Percentiles rank a stretch among this genome's conserved stretches.
Conservation (phyloP, 2,888 invertebrate species). For the Catocala fraxini region DNA sequence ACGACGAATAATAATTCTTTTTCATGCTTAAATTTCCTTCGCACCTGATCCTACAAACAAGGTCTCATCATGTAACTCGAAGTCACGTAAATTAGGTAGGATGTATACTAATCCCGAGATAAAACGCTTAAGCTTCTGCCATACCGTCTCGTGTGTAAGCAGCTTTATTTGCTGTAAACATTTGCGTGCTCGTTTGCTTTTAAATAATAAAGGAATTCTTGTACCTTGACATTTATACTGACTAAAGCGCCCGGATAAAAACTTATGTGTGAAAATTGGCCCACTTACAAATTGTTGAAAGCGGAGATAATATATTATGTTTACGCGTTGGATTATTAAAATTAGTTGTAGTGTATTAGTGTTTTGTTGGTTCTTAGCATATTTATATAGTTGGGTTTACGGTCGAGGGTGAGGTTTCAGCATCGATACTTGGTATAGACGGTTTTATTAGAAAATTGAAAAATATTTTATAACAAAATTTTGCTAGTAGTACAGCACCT, state of each 20-base stretch:
- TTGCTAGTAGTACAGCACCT: too few relatives aligned
- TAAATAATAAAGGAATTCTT: slow-evolving; percentile 65
- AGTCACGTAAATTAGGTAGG: slow-evolving; percentile 83
- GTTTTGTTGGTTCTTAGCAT: too few relatives aligned
- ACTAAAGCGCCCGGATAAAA: slow-evolving; percentile 25
- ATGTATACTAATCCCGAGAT: slow-evolving; percentile 82
- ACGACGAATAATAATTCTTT: slow-evolving; percentile 45
- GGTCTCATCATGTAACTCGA: slow-evolving; percentile 74
- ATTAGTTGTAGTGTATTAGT: too few relatives aligned
- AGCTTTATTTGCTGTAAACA: slow-evolving; percentile 78
- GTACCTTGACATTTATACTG: slow-evolving; percentile 42
- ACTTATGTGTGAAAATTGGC: slow-evolving; percentile 14
- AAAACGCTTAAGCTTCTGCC: slow-evolving; percentile 78
- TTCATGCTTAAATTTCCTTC: slow-evolving; percentile 56
- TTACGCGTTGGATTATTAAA: too few relatives aligned
- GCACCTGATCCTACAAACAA: slow-evolving; percentile 75
- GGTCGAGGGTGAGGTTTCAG: too few relatives aligned
- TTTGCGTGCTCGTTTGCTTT: slow-evolving; percentile 68
- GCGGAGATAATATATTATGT: neutral
- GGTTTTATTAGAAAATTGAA: too few relatives aligned
- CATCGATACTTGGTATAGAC: too few relatives aligned
- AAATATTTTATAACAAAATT: too few relatives aligned
- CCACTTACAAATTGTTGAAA: slow-evolving; percentile 8
- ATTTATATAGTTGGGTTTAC: too few relatives aligned
- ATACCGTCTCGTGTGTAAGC: slow-evolving; percentile 77